phyloP scores from a whole-genome alignment of 2,113 vertebrate genomes.

The Noturus placidus region DNA sequence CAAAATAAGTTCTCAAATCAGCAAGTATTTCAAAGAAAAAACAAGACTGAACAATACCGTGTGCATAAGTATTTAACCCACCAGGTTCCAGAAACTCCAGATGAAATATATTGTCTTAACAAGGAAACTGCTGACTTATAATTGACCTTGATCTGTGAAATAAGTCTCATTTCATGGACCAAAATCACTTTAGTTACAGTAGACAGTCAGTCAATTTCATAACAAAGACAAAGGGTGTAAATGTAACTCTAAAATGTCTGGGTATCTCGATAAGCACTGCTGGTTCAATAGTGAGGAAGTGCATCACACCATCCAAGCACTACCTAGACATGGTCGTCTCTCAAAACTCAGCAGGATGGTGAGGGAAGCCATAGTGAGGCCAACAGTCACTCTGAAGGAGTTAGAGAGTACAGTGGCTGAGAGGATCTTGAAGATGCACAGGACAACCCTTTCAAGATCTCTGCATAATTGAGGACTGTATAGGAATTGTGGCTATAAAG shows the following conservation, averaged over 20 bases:
- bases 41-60: not conserved
- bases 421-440: not conserved
- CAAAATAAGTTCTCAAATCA: not conserved
- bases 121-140: not conserved
- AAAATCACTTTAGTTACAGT: not conserved
- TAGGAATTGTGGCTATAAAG: not conserved
- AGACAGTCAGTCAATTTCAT: not conserved
- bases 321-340: not conserved
- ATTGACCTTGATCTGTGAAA: not conserved
- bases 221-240: not conserved
- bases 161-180: not conserved
- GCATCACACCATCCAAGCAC: not conserved
- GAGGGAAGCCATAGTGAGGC: not conserved
- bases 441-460: not conserved
- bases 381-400: not conserved
- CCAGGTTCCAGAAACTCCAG: not conserved
- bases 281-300: not conserved
- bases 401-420: not conserved
- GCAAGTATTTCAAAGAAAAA: not conserved
- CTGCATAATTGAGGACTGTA: not conserved
- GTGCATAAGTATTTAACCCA: not conserved
- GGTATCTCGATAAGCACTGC: not conserved
- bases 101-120: not conserved
- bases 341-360: not conserved
- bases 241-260: not conserved